Evolutionary conservation across 1,140 invertebrate species (phyloP).

Genomic region (Drusus annulatus): DNA sequence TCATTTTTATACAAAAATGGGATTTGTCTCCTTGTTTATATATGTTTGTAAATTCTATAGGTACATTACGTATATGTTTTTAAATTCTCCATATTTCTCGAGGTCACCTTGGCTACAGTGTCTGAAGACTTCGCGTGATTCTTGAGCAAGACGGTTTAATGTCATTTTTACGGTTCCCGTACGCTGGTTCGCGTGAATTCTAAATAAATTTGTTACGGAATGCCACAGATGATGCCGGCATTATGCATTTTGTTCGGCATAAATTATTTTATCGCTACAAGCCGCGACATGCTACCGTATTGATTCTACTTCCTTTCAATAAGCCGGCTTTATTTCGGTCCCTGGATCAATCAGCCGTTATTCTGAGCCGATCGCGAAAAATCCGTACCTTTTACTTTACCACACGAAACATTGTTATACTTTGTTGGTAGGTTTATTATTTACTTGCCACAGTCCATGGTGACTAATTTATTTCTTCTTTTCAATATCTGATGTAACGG

Average conservation of each 20-base stretch:
- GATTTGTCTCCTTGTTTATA: too few relatives aligned
- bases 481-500: too few relatives aligned
- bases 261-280: slow-evolving; percentile 27
- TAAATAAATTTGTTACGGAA: background rate
- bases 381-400: too few relatives aligned
- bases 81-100: background rate
- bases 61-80: too few relatives aligned
- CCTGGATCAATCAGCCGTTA: background rate
- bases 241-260: slow-evolving; percentile 24
- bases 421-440: too few relatives aligned
- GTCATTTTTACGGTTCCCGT: slow-evolving; percentile 13
- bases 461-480: too few relatives aligned
- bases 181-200: slow-evolving; percentile 16
- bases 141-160: background rate
- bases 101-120: slow-evolving; percentile 14
- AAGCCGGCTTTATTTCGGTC: slow-evolving; percentile 27
- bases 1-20: too few relatives aligned
- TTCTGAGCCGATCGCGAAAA: too few relatives aligned
- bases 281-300: slow-evolving; percentile 27
- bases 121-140: background rate
- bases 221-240: slow-evolving; percentile 15
- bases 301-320: slow-evolving; percentile 33
- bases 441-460: too few relatives aligned
- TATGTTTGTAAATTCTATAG: too few relatives aligned
- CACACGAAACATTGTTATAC: too few relatives aligned